Conservation (phyloP, 1,140 invertebrate genomes). For the Scaptomyza graminum region DNA sequence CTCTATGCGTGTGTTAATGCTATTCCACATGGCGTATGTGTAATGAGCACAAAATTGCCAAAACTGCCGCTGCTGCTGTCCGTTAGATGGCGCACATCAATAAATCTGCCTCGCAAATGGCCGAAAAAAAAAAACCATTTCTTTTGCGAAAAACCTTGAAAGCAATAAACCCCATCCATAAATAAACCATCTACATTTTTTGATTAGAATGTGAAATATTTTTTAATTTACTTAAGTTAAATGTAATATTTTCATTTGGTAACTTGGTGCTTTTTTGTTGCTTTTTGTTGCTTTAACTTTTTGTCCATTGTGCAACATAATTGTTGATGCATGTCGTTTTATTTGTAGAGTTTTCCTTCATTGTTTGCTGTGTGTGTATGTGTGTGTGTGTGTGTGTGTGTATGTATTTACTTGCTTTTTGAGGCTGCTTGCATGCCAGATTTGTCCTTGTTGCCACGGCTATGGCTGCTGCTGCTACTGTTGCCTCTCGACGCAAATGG, state of each 20-base stretch:
- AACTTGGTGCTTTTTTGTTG: neutral
- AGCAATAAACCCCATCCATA: neutral
- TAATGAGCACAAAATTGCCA: slow-evolving; percentile 16
- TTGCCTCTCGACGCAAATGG: slow-evolving; percentile 7
- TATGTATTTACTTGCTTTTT: slow-evolving; percentile 7
- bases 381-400: too few relatives aligned
- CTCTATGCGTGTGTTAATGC: slow-evolving; percentile 4
- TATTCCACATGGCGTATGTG: slow-evolving; percentile 41
- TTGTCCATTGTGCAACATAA: slow-evolving; percentile 15
- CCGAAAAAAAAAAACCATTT: too few relatives aligned
- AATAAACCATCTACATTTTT: too few relatives aligned
- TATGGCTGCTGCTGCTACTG: slow-evolving; percentile 4
- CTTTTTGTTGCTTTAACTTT: neutral
- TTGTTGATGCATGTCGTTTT: slow-evolving; percentile 13
- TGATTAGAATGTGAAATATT: too few relatives aligned
- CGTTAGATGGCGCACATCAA: slow-evolving; percentile 27
- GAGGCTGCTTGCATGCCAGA: neutral
- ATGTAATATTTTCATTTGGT: neutral
- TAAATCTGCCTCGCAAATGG: slow-evolving; percentile 10
- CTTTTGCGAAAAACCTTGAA: too few relatives aligned
- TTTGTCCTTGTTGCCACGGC: slow-evolving; percentile 29
- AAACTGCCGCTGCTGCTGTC: slow-evolving; percentile 1
- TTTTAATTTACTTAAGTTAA: neutral
- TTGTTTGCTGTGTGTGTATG: neutral
- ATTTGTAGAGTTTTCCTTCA: slow-evolving; percentile 14